These are phyloP conservation scores for Eulemur macaco DNA, from an alignment of 2,113 vertebrate genomes.

Conservation along the genomic window DNA sequence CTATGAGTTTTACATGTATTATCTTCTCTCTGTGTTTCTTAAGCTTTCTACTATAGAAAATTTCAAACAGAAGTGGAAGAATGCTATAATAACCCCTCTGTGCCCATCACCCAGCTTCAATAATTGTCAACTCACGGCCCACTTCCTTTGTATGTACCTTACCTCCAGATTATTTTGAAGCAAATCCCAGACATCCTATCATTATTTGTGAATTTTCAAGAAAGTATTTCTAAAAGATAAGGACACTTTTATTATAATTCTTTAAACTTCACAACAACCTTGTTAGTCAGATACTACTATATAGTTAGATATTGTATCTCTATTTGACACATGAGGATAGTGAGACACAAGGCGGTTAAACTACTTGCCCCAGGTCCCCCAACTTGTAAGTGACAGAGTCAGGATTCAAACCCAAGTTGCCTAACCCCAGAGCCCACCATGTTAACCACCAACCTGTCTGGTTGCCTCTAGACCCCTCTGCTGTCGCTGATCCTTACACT, in stretches of 20 bases:
- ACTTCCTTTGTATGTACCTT: not conserved
- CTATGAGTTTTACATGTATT: not conserved
- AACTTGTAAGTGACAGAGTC: not conserved
- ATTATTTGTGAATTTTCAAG: constrained; percentile 2
- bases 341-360: not conserved
- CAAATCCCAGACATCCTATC: not conserved
- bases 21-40: not conserved
- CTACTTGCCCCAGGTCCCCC: not conserved
- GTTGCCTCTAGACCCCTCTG: not conserved
- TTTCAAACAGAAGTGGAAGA: not conserved
- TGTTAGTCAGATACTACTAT: not conserved
- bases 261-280: not conserved
- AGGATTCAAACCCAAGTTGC: not conserved
- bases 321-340: not conserved
- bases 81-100: not conserved
- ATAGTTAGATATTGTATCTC: not conserved
- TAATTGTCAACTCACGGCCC: not conserved
- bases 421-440: not conserved
- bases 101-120: not conserved
- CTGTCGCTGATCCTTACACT: not conserved
- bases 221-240: constrained; percentile 38
- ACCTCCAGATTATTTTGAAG: not conserved
- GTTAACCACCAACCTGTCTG: not conserved
- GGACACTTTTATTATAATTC: not conserved
- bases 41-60: not conserved